A percentile compares a stretch with the other conserved stretches of the same genome.
Evolutionary conservation across 2,888 invertebrate genomes (phyloP).

Genomic region (Doris montereyensis): DNA sequence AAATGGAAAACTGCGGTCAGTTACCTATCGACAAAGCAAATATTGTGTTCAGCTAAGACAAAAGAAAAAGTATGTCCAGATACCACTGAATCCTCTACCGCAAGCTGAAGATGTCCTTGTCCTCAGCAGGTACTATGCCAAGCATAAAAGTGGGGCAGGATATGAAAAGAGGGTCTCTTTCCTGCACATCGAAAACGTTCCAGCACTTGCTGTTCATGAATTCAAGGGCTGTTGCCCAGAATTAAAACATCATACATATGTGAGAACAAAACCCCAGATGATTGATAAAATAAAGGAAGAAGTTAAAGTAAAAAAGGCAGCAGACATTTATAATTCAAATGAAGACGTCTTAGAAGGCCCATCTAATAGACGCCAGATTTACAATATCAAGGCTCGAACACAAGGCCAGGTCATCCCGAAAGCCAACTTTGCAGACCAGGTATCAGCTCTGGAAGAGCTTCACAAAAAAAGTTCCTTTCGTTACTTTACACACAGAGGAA

Average conservation of each 20-base stretch:
- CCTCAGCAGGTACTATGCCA: background rate
- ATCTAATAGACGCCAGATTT: background rate
- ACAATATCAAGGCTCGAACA: background rate
- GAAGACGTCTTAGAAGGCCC: background rate
- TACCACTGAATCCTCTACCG: background rate
- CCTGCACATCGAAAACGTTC: background rate
- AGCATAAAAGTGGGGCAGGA: background rate
- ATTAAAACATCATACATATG: background rate
- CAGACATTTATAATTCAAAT: background rate
- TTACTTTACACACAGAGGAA: too few species aligned
- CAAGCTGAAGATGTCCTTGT: background rate
- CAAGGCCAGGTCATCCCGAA: background rate
- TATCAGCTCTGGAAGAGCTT: background rate
- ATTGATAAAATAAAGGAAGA: slow-evolving; percentile 7
- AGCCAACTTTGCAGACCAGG: slow-evolving; percentile 20
- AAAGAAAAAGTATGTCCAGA: background rate
- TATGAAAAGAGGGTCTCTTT: slow-evolving; percentile 2
- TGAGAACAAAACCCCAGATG: background rate
- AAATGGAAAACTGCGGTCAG: background rate
- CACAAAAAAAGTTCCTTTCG: slow-evolving; percentile 9
- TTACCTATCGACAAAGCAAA: background rate
- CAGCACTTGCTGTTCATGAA: background rate
- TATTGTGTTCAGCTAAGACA: slow-evolving; percentile 2
- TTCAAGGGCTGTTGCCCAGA: slow-evolving; percentile 11
- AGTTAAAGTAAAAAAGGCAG: slow-evolving; percentile 1